These are phyloP conservation scores for Sarcophaga peregrina DNA, from an alignment of 1,140 invertebrate species.

Conservation along the genomic window DNA sequence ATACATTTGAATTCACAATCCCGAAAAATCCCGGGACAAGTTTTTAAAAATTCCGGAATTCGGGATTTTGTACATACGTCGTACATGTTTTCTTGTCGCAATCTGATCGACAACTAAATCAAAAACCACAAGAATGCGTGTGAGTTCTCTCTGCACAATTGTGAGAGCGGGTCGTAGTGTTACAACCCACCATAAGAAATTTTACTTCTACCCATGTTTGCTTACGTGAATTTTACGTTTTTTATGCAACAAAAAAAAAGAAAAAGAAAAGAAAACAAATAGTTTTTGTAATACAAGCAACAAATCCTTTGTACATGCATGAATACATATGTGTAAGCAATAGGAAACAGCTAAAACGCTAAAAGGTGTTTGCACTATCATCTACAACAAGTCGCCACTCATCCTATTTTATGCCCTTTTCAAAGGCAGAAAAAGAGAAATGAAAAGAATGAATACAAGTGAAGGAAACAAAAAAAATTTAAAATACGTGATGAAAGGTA, in stretches of 20 bases:
- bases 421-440: neutral
- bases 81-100: too few relatives aligned
- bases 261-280: neutral
- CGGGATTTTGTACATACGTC: too few relatives aligned
- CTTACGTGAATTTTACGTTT: neutral
- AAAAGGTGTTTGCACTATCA: constrained; percentile 39
- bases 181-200: too few relatives aligned
- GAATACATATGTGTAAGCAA: neutral
- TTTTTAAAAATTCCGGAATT: too few relatives aligned
- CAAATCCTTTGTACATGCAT: neutral
- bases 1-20: too few relatives aligned
- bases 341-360: constrained; percentile 18
- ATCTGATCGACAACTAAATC: too few relatives aligned
- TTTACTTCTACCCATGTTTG: too few relatives aligned
- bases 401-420: neutral
- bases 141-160: too few relatives aligned
- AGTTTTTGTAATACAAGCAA: too few relatives aligned
- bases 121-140: too few relatives aligned
- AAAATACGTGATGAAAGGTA: constrained; percentile 18
- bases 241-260: neutral
- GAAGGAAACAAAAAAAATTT: neutral
- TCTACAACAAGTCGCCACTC: neutral
- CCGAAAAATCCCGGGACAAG: too few relatives aligned
- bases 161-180: too few relatives aligned
- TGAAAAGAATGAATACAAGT: neutral